These are phyloP conservation scores for Argya squamiceps DNA, from an alignment of 2,797 vertebrate species.

Conservation along the genomic window DNA sequence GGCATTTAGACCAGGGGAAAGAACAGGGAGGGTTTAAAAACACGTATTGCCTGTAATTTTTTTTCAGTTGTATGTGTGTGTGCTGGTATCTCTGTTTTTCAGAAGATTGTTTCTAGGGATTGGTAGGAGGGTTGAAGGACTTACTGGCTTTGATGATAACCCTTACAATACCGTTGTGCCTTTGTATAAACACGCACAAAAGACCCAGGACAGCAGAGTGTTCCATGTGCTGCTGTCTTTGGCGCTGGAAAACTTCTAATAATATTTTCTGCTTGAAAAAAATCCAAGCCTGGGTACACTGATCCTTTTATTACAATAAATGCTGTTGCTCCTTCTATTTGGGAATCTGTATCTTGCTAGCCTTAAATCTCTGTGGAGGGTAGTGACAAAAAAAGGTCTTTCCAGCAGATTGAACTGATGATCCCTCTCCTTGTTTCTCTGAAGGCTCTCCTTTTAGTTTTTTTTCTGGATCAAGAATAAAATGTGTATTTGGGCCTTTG, in stretches of 20 bases:
- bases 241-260: neutral
- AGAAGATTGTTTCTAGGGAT: neutral
- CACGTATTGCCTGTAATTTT: neutral
- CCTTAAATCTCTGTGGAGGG: neutral
- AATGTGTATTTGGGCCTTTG: neutral
- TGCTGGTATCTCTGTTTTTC: neutral
- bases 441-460: neutral
- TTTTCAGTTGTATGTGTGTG: neutral
- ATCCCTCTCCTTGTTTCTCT: neutral
- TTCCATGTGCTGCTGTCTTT: neutral
- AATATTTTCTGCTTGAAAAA: constrained; percentile 7
- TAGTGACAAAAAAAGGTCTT: neutral
- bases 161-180: neutral
- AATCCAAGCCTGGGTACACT: neutral
- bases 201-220: neutral
- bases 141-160: constrained; percentile 22
- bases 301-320: neutral
- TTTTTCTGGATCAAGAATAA: neutral
- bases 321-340: neutral
- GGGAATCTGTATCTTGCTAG: neutral
- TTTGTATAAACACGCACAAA: neutral
- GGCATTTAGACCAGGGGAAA: neutral
- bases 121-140: constrained; percentile 16
- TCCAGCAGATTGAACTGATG: neutral
- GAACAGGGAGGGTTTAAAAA: neutral